Evolutionary conservation across 1,140 invertebrate genomes (phyloP).

Genomic region (Drosophila pectinifera): DNA sequence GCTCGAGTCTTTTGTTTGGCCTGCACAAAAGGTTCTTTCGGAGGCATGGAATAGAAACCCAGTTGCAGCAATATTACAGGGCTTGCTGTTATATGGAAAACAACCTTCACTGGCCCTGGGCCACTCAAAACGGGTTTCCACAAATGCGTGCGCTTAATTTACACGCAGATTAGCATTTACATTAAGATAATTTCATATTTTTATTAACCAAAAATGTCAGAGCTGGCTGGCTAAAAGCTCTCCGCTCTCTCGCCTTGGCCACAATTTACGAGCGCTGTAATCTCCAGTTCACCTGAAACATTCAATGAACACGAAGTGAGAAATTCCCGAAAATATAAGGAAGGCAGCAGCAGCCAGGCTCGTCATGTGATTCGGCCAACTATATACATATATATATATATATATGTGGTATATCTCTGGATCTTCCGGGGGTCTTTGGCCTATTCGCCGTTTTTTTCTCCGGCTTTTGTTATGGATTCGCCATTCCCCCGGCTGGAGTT

Average conservation of each 20-base stretch:
- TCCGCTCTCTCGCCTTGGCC: constrained; percentile 43
- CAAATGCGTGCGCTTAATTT: constrained; percentile 77
- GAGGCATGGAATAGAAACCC: constrained; percentile 65
- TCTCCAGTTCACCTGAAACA: constrained; percentile 35
- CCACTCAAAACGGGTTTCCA: constrained; percentile 60
- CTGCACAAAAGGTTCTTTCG: constrained; percentile 77
- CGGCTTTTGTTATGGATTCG: constrained; percentile 45
- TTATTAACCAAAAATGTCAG: constrained; percentile 65
- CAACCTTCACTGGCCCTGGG: constrained; percentile 59
- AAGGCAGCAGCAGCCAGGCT: constrained; percentile 13
- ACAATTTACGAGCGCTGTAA: constrained; percentile 57
- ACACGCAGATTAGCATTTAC: constrained; percentile 74
- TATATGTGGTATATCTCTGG: constrained; percentile 4
- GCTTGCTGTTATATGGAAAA: constrained; percentile 23
- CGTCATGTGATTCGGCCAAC: constrained; percentile 26
- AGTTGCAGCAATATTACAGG: constrained; percentile 36
- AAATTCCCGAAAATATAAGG: constrained; percentile 30
- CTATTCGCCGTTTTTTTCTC: constrained; percentile 28
- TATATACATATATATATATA: constrained; percentile 14
- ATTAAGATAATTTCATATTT: constrained; percentile 78
- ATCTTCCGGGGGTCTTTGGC: constrained; percentile 51
- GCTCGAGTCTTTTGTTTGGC: constrained; percentile 74
- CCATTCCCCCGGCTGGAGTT: constrained; percentile 37
- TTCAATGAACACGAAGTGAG: constrained; percentile 30
- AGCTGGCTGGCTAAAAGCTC: neutral